Evolutionary conservation across 2,888 invertebrate genomes (phyloP), one percentile per base, ranked within the genome.

Genomic region (Apotomis capreana): DNA sequence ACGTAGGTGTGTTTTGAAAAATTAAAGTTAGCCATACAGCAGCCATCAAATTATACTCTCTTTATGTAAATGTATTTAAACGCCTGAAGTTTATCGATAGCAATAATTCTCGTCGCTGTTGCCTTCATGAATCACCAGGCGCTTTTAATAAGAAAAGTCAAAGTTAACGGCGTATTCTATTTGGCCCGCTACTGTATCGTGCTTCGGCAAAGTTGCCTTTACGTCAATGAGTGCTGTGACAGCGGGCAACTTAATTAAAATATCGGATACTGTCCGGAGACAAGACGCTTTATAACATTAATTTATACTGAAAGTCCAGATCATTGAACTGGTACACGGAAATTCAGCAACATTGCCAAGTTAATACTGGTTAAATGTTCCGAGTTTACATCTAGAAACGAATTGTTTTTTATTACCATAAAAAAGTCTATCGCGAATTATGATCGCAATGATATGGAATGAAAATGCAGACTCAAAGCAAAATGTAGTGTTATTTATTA

Each of bases 241-340:
- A 74, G 74, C 52, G 73, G 73, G 74, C 57, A 82, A 78, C 83
- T 84, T 84, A 84, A 87, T 86, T 85, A 84, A 86, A 84, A 81
- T 80, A 80, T 81, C 79, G 79, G 76, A 70, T 76, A 75, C 60
- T 75, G 73, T 67, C 74, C 73, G 74, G 74, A 73, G 49, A 75
- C 77, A 75, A 59, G 65, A 36, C 65, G 36, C 60, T 67, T 61
- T 6, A 26, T 26, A 12, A 57, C 9, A n/a, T 61, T 61, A 61
- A 69, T 46, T 69, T 15, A 68, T 44, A 52, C 26, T 37, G 3
- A 10, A 51, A 13, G n/a, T 44, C 8, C 40, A 3, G 2, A 49
- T 51, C 9, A 51, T 68, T 59, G 49, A 67, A 36, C 13, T 51
- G 13, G 52, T 68, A 57, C n/a, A 58, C 46, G 13, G 52, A 37